Percentiles rank a stretch among this genome's conserved stretches.
Conservation (phyloP, 2,888 invertebrate genomes). For the Brachypterus glaber region DNA sequence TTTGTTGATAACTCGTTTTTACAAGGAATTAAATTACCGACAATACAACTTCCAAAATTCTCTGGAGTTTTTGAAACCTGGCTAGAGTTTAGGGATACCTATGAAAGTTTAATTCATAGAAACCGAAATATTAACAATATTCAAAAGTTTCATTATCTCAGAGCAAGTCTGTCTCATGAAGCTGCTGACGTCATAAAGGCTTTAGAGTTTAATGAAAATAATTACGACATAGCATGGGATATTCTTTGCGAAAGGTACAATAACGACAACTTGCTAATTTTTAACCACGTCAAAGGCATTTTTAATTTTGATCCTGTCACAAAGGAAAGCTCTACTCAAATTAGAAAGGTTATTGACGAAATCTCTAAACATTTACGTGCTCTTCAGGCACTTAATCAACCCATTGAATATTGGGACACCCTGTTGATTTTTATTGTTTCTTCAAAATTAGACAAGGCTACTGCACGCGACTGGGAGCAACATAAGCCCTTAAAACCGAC, state of each 20-base stretch:
- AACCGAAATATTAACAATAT: conserved; percentile 12
- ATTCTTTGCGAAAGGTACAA: conserved; percentile 15
- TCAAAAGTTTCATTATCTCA: conserved; percentile 15
- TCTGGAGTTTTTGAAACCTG: conserved; percentile 11
- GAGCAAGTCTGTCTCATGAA: conserved; percentile 9
- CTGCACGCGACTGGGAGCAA: too few species aligned
- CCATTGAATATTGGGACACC: too few species aligned
- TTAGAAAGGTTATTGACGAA: too few species aligned
- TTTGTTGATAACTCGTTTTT: too few species aligned
- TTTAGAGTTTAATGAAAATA: conserved; percentile 16
- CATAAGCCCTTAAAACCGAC: too few species aligned
- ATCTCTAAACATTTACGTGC: too few species aligned
- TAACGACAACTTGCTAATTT: conserved; percentile 14
- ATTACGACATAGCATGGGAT: conserved; percentile 16
- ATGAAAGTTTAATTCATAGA: conserved; percentile 15
- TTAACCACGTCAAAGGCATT: too few species aligned
- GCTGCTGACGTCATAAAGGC: conserved; percentile 13
- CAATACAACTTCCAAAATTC: conserved; percentile 12
- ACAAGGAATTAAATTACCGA: conserved; percentile 8
- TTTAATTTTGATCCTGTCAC: too few species aligned
- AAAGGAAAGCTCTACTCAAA: too few species aligned
- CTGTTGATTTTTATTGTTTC: too few species aligned
- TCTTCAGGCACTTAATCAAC: too few species aligned
- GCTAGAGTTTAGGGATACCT: conserved; percentile 15
- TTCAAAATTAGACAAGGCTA: too few species aligned